A percentile compares a stretch with the other conserved stretches of the same genome.
Conservation (phyloP, 2,797 vertebrate genomes). For the Pangasius macronema region DNA sequence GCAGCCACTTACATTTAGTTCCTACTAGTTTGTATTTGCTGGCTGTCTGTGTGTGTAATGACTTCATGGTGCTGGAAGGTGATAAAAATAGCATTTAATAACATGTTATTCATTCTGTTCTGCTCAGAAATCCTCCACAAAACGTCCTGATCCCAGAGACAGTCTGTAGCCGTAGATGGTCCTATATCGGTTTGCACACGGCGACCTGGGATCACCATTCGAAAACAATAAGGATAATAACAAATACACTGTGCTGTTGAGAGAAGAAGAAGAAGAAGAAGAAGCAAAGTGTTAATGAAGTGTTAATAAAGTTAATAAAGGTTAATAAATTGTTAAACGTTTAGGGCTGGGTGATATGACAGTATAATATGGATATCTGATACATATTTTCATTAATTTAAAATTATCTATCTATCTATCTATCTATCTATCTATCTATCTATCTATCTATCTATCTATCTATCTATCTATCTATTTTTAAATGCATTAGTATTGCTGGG, state of each 20-base stretch:
- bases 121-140: conserved; percentile 80
- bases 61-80: not conserved
- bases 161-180: too few species aligned
- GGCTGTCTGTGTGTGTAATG: not conserved
- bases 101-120: not conserved
- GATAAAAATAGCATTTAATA: not conserved
- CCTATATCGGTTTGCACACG: too few species aligned
- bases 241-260: not conserved
- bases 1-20: not conserved
- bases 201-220: too few species aligned
- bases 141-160: conserved; percentile 74
- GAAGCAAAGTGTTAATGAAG: too few species aligned
- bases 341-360: not conserved
- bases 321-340: not conserved
- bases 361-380: not conserved
- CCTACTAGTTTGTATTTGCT: not conserved
- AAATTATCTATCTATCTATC: too few species aligned
- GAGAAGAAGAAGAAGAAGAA: too few species aligned
- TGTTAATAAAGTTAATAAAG: too few species aligned
- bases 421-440: too few species aligned
- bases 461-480: too few species aligned
- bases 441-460: too few species aligned
- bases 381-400: not conserved
- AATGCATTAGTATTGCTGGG: not conserved
- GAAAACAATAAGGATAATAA: too few species aligned